phyloP scores from a whole-genome alignment of 2,797 vertebrate species.

The Rhabdomys pumilio region DNA sequence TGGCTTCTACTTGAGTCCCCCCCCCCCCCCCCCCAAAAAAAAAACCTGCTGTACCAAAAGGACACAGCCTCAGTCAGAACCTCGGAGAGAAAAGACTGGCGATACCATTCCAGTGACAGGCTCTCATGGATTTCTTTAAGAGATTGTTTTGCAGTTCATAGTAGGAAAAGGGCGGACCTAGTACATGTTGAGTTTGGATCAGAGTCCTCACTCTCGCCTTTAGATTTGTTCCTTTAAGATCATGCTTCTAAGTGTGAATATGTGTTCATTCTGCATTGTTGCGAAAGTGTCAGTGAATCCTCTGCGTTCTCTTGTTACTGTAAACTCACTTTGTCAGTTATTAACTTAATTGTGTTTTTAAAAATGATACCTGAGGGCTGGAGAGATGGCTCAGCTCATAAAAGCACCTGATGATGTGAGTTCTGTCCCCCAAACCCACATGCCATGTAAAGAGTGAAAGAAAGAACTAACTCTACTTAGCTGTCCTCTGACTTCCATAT shows the following conservation, averaged over 20 bases:
- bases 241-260: background rate
- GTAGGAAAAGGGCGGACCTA: background rate
- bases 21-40: background rate
- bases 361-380: background rate
- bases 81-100: background rate
- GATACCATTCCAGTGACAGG: background rate
- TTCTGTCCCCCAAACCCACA: background rate
- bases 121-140: background rate
- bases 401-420: background rate
- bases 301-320: background rate
- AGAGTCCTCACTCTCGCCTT: background rate
- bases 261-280: background rate
- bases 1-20: background rate
- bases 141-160: constrained; percentile 8
- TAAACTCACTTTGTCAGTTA: background rate
- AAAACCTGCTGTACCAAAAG: background rate
- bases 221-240: background rate
- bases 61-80: background rate
- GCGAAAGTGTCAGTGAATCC: constrained; percentile 25
- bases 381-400: background rate
- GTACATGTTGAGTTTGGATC: background rate
- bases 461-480: background rate
- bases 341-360: background rate
- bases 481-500: background rate
- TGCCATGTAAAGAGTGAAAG: background rate